phyloP scores from a whole-genome alignment of 2,113 vertebrate species.

The Pao palembangensis region DNA sequence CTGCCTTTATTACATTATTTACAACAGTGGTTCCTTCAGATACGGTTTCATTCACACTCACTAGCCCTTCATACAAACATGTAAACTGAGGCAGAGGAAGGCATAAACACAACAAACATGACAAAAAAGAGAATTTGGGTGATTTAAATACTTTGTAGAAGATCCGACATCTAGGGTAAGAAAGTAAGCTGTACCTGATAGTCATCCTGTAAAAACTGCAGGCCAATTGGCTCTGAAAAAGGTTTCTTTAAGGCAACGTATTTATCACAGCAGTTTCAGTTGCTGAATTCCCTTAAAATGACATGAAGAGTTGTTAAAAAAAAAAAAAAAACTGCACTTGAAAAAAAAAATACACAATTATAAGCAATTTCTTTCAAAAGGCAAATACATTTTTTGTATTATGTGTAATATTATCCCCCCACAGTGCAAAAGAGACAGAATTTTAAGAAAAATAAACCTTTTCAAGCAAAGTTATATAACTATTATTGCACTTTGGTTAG shows the following conservation, averaged over 20 bases:
- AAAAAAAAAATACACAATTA: not conserved
- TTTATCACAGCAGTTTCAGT: slow-evolving; percentile 21
- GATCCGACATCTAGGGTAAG: not conserved
- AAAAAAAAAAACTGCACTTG: not conserved
- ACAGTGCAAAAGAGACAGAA: slow-evolving; percentile 59
- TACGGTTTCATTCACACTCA: slow-evolving; percentile 49
- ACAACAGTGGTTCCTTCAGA: slow-evolving; percentile 66
- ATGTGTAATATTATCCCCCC: slow-evolving; percentile 17
- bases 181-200: slow-evolving; percentile 51
- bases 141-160: slow-evolving; percentile 37
- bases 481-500: slow-evolving; percentile 74
- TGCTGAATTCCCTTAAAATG: slow-evolving; percentile 9
- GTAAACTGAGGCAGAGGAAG: slow-evolving; percentile 51
- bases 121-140: slow-evolving; percentile 1
- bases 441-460: slow-evolving; percentile 46
- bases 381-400: slow-evolving; percentile 1
- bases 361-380: not conserved
- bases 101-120: slow-evolving; percentile 24
- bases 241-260: slow-evolving; percentile 14
- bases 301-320: slow-evolving; percentile 10
- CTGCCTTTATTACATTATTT: slow-evolving; percentile 70
- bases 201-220: slow-evolving; percentile 6
- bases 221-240: slow-evolving; percentile 14
- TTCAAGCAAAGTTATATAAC: slow-evolving; percentile 37
- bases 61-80: slow-evolving; percentile 45